These are phyloP conservation scores for Colostygia pectinataria DNA, from an alignment of 2,888 invertebrate genomes.

Conservation along the genomic window DNA sequence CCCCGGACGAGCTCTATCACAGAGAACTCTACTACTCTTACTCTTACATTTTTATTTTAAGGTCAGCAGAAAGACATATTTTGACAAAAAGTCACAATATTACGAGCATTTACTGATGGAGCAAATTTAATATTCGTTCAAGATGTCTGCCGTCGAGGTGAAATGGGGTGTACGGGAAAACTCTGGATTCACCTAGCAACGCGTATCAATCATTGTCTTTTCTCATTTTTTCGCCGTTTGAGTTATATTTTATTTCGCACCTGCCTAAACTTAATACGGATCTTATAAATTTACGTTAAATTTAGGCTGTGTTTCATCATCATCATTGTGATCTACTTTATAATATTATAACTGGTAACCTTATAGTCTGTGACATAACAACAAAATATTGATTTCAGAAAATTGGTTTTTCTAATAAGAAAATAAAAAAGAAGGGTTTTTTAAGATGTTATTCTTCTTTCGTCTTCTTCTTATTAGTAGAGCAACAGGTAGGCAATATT, in stretches of 20 bases:
- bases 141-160: constrained; percentile 52
- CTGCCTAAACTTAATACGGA: constrained; percentile 22
- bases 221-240: constrained; percentile 45
- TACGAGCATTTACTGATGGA: constrained; percentile 62
- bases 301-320: no score
- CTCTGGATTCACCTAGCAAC: constrained; percentile 50
- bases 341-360: no score
- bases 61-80: constrained; percentile 14
- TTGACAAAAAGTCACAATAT: constrained; percentile 64
- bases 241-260: constrained; percentile 45
- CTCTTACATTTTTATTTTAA: constrained; percentile 5
- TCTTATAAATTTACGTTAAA: neutral
- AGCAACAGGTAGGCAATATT: constrained; percentile 34
- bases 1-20: no score
- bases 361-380: no score
- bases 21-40: no score
- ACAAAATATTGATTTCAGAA: no score
- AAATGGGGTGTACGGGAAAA: constrained; percentile 46
- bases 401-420: no score
- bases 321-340: no score
- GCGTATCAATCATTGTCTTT: constrained; percentile 65
- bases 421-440: no score
- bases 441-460: no score
- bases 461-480: constrained; percentile 12
- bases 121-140: constrained; percentile 74